Evolutionary conservation across 2,113 vertebrate species (phyloP).

Genomic region (Pampusana beccarii): DNA sequence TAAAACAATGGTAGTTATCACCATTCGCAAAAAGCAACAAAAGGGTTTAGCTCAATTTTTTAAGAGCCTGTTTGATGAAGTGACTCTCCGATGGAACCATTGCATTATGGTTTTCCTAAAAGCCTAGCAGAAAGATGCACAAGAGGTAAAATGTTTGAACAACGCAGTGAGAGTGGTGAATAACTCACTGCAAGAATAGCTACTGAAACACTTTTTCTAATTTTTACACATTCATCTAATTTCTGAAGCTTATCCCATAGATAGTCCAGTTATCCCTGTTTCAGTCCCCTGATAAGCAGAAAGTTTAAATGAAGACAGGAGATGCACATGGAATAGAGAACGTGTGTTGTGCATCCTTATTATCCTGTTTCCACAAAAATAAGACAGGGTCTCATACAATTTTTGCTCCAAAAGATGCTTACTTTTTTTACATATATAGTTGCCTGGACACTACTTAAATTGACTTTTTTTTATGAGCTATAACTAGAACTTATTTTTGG

Average conservation of each 20-base stretch:
- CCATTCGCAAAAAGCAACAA: background rate
- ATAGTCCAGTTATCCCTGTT: background rate
- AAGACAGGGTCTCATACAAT: too few species aligned
- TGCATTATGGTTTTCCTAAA: background rate
- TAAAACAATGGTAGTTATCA: background rate
- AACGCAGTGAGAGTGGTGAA: background rate
- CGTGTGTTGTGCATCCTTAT: background rate
- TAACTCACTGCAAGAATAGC: background rate
- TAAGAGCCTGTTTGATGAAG: background rate
- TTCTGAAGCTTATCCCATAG: background rate
- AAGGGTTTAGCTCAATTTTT: background rate
- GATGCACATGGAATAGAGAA: rapidly evolving
- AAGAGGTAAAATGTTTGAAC: background rate
- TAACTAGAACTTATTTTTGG: too few species aligned
- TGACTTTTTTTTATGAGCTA: too few species aligned
- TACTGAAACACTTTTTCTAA: background rate
- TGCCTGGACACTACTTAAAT: too few species aligned
- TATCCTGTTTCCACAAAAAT: background rate
- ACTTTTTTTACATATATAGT: too few species aligned
- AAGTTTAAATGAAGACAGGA: background rate
- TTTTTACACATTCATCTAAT: background rate
- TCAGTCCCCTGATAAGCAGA: background rate
- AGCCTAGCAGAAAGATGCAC: background rate
- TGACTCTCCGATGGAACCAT: background rate
- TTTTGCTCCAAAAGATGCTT: too few species aligned